Conservation (phyloP, 2,888 invertebrate genomes). For the Agonum fuliginosum region DNA sequence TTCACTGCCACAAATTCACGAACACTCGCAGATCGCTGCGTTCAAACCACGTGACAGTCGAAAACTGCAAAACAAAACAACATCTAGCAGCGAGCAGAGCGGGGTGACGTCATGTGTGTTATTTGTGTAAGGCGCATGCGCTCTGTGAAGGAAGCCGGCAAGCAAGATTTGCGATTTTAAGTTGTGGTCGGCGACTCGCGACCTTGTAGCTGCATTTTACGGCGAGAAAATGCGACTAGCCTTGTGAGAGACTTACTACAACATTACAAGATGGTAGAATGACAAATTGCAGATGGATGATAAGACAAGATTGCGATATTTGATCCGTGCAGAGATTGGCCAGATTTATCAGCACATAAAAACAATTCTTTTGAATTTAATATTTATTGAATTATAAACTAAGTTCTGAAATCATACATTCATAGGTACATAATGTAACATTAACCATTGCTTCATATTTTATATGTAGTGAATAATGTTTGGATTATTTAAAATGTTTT, state of each 20-base stretch:
- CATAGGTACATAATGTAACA: too few species aligned
- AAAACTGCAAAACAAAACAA: conserved; percentile 41
- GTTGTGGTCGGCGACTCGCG: not conserved
- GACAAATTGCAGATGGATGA: too few species aligned
- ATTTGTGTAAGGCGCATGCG: not conserved
- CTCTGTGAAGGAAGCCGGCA: not conserved
- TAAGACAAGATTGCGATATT: too few species aligned
- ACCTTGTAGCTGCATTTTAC: conserved; percentile 1
- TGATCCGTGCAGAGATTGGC: too few species aligned
- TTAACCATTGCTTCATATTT: too few species aligned
- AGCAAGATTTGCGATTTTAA: not conserved
- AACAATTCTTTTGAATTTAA: too few species aligned
- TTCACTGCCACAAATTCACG: not conserved
- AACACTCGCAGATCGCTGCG: not conserved
- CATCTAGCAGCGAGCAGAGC: not conserved
- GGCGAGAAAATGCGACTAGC: not conserved
- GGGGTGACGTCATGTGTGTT: not conserved
- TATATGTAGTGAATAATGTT: too few species aligned
- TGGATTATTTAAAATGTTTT: too few species aligned
- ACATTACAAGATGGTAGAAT: not conserved
- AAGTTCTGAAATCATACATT: too few species aligned
- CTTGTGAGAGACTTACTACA: conserved; percentile 8
- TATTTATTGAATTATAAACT: too few species aligned
- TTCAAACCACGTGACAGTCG: conserved; percentile 13
- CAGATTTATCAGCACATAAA: too few species aligned